A percentile compares a stretch with the other conserved stretches of the same genome.
Conservation (phyloP, 2,888 invertebrate genomes). For the Lithophane semibrunnea region DNA sequence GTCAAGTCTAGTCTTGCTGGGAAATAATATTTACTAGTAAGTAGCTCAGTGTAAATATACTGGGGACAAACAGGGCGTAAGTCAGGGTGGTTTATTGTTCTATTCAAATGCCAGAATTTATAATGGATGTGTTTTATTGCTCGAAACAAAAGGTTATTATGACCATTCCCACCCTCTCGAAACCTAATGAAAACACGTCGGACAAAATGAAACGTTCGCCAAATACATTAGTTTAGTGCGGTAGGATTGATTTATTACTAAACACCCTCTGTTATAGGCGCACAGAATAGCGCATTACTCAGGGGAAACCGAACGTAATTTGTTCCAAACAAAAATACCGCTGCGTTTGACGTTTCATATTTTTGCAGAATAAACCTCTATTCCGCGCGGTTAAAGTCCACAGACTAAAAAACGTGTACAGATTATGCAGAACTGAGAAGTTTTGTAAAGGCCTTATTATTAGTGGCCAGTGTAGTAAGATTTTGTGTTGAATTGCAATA, state of each 20-base stretch:
- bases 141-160: constrained; percentile 61
- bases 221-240: constrained; percentile 79
- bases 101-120: constrained; percentile 57
- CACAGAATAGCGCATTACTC: constrained; percentile 60
- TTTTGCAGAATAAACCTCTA: constrained; percentile 59
- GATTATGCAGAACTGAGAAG: constrained; percentile 48
- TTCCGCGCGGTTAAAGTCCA: constrained; percentile 49
- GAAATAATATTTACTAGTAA: background rate
- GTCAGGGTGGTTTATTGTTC: constrained; percentile 26
- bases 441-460: constrained; percentile 58
- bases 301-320: constrained; percentile 71
- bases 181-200: constrained; percentile 73
- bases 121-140: constrained; percentile 39
- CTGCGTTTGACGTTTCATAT: constrained; percentile 49
- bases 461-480: constrained; percentile 54
- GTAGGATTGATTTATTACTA: constrained; percentile 78
- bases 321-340: constrained; percentile 60
- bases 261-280: constrained; percentile 69
- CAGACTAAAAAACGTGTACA: constrained; percentile 52
- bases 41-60: constrained; percentile 3
- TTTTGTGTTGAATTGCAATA: constrained; percentile 31
- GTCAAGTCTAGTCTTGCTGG: constrained; percentile 4
- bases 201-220: constrained; percentile 74
- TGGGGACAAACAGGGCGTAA: constrained; percentile 6
- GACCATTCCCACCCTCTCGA: constrained; percentile 63